These are phyloP conservation scores for Drosophila mimica DNA, from an alignment of 2,888 invertebrate genomes.

Conservation along the genomic window DNA sequence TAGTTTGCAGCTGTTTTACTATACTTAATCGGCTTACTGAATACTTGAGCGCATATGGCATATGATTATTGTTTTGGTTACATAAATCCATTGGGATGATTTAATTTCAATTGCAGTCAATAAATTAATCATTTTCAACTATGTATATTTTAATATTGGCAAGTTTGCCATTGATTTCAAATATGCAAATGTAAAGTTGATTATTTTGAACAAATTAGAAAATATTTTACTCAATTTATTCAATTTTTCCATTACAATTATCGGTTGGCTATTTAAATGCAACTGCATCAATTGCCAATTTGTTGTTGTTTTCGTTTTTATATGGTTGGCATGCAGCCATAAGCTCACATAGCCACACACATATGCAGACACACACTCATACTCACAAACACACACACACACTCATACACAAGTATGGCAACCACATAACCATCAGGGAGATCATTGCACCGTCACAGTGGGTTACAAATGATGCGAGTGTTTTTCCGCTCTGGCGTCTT, in stretches of 20 bases:
- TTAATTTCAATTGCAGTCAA: not conserved
- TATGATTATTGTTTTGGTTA: conserved; percentile 26
- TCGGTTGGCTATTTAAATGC: conserved; percentile 49
- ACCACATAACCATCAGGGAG: conserved; percentile 41
- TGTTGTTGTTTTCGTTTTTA: conserved; percentile 23
- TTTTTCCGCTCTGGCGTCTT: conserved; percentile 61
- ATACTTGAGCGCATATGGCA: conserved; percentile 42
- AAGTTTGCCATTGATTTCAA: not conserved
- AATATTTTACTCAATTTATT: conserved; percentile 38
- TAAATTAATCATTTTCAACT: not conserved
- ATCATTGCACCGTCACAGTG: conserved; percentile 66
- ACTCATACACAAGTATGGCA: conserved; percentile 4
- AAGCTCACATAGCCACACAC: conserved; percentile 22
- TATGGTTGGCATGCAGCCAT: conserved; percentile 58
- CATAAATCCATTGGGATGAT: conserved; percentile 12
- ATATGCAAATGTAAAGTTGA: not conserved
- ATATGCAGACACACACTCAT: not conserved
- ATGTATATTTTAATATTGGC: not conserved
- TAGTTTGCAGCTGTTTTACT: conserved; percentile 12
- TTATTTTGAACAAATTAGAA: conserved; percentile 23
- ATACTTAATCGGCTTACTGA: conserved; percentile 42
- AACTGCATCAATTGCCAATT: conserved; percentile 41
- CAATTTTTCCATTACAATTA: conserved; percentile 56
- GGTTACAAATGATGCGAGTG: conserved; percentile 63
- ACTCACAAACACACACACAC: conserved; percentile 17